These are phyloP conservation scores for Heliconius erato DNA, from an alignment of 2,888 invertebrate genomes.

Conservation along the genomic window DNA sequence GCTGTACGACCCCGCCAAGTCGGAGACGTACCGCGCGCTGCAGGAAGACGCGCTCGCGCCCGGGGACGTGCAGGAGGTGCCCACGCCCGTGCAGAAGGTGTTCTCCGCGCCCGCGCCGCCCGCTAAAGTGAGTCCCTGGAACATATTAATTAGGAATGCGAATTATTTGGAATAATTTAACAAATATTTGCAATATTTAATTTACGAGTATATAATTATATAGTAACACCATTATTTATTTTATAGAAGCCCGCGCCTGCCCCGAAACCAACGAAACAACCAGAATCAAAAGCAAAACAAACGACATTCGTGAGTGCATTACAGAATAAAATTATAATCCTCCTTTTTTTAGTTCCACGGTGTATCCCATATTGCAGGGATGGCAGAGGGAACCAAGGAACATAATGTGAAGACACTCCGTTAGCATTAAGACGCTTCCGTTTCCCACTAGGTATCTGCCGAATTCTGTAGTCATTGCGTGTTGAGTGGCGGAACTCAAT, in stretches of 20 bases:
- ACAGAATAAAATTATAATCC: not conserved
- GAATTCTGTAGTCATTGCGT: too few species aligned
- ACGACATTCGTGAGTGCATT: slow-evolving; percentile 81
- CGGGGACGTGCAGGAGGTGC: slow-evolving; percentile 89
- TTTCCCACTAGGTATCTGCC: too few species aligned
- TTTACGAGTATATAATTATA: not conserved
- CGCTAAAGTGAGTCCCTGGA: slow-evolving; percentile 80
- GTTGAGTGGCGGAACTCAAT: too few species aligned
- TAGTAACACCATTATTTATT: not conserved
- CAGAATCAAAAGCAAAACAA: slow-evolving; percentile 76
- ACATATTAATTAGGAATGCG: too few species aligned
- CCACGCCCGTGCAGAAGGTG: slow-evolving; percentile 90
- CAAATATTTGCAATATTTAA: too few species aligned
- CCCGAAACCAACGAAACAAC: slow-evolving; percentile 73
- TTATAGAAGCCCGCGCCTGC: slow-evolving; percentile 69
- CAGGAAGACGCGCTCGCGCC: slow-evolving; percentile 87
- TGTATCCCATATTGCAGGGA: too few species aligned
- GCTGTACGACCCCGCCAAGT: slow-evolving; percentile 94
- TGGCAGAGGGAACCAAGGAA: too few species aligned
- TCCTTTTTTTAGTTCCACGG: too few species aligned
- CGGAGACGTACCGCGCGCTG: slow-evolving; percentile 94
- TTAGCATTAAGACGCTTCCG: too few species aligned
- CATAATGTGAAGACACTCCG: too few species aligned
- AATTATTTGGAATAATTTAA: too few species aligned
- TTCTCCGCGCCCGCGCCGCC: slow-evolving; percentile 90